Evolutionary conservation across 2,888 invertebrate genomes (phyloP), one percentile per base, ranked within the genome.

Genomic region (Physocephala rufipes): DNA sequence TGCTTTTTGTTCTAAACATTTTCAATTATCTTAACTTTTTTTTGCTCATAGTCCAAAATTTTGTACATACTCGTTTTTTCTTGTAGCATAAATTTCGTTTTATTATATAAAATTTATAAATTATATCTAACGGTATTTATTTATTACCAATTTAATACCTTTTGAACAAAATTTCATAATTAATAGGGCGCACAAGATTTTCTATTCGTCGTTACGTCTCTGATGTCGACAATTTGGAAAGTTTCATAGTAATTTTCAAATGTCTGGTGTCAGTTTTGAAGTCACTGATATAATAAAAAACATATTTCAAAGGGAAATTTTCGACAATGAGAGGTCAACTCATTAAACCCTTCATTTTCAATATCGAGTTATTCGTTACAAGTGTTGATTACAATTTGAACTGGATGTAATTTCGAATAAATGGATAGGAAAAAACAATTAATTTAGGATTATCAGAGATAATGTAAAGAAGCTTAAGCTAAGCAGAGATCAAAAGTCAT

Each of bases 111-210:
- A 36, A 49, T 19, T 5, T 49, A 19, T 49, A 19, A 19, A 49
- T n/a, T 49, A 19, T 49, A n/a, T 70, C 51, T 65, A 66, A 36
- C 9, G 36, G 36, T 7, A 36, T 36, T 36, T 36, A 36, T 36
- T 7, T 36, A 36, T 36, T n/a, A n/a, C n/a, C n/a, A n/a, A n/a
- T n/a, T n/a, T n/a, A n/a, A 36, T 36, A 36, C 9, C 4, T 36
- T 36, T 36, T 28, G 45, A 71, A 70, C 9, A 30, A 67, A 51
- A 16, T 2, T 1, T 30, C 1, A 24, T 26, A 64, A 67, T 26
- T 43, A 73, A 76, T 76, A 78, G 82, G 79, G 83, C 82, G 82
- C 82, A 83, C 82, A 72, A 75, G 74, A 55, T 66, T 58, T 55
- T 2, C 59, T 62, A 67, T 61, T 71, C 49, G 12, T 73, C 71